These are phyloP conservation scores for Cervus canadensis DNA, from an alignment of 2,113 vertebrate species.

Conservation along the genomic window DNA sequence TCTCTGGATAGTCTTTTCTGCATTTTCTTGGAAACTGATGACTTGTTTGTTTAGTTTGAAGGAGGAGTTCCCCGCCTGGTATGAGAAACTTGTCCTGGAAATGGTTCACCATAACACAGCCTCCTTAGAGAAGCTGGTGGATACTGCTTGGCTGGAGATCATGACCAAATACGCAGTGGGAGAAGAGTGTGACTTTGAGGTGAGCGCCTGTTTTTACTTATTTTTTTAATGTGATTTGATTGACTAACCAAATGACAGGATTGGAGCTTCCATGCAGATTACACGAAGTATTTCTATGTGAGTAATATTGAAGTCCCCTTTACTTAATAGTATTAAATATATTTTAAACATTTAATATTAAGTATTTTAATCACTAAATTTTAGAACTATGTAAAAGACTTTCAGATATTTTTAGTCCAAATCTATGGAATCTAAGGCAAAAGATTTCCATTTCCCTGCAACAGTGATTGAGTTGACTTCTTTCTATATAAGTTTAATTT, in stretches of 20 bases:
- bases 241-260: neutral
- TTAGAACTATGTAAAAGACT: neutral
- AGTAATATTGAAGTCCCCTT: neutral
- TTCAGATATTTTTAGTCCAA: neutral
- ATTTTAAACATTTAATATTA: neutral
- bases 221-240: neutral
- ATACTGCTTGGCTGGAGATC: slow-evolving; percentile 95
- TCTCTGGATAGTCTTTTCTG: neutral
- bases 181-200: slow-evolving; percentile 97
- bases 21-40: slow-evolving; percentile 44
- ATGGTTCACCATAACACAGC: slow-evolving; percentile 98
- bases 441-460: neutral
- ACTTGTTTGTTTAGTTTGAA: slow-evolving; percentile 86
- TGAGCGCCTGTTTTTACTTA: slow-evolving; percentile 68
- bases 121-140: slow-evolving; percentile 96
- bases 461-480: neutral
- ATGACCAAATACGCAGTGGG: slow-evolving; percentile 97
- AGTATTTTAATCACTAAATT: neutral
- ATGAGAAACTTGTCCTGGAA: slow-evolving; percentile 96
- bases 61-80: slow-evolving; percentile 97
- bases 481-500: neutral
- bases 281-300: neutral
- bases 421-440: neutral
- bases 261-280: neutral
- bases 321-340: neutral